phyloP scores from a whole-genome alignment of 2,797 vertebrate genomes.

The Chaetodon trifasciatus region DNA sequence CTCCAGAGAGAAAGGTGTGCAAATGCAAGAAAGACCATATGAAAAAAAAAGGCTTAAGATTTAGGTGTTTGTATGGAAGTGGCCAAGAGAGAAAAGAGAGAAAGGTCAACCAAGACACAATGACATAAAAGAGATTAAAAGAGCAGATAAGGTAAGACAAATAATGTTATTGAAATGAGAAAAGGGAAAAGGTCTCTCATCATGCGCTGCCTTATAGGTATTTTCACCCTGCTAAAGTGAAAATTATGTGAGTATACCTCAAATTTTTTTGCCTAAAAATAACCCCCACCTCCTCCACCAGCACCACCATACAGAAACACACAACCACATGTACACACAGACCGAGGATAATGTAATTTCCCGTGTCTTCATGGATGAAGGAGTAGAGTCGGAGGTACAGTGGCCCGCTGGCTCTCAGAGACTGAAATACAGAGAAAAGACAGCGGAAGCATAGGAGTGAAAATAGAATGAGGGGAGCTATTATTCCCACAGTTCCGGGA shows the following conservation, averaged over 20 bases:
- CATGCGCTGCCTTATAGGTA: not conserved
- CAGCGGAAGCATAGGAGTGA: conserved; percentile 39
- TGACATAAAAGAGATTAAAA: conserved; percentile 22
- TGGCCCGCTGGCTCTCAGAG: conserved; percentile 53
- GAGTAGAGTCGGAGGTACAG: conserved; percentile 54
- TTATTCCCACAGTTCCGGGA: conserved; percentile 70
- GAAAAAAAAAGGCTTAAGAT: not conserved
- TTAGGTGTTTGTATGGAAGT: not conserved
- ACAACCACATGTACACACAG: conserved; percentile 35
- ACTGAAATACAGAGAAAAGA: conserved; percentile 54
- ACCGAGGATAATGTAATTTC: conserved; percentile 61
- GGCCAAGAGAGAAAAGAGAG: not conserved
- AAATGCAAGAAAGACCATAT: too few relatives aligned
- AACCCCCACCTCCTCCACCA: conserved; percentile 5
- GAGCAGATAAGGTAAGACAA: not conserved
- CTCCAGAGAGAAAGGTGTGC: too few relatives aligned
- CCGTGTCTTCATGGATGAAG: conserved; percentile 63
- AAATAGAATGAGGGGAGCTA: conserved; percentile 55
- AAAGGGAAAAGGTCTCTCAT: conserved; percentile 6
- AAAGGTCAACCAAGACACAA: conserved; percentile 34
- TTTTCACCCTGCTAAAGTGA: conserved; percentile 7
- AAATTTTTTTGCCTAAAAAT: conserved; percentile 24
- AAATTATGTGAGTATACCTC: conserved; percentile 17
- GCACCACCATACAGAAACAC: conserved; percentile 26
- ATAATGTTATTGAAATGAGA: conserved; percentile 23